Evolutionary conservation across 2,888 invertebrate genomes (phyloP), one percentile per base, ranked within the genome.

Genomic region (Yponomeuta malinellus): DNA sequence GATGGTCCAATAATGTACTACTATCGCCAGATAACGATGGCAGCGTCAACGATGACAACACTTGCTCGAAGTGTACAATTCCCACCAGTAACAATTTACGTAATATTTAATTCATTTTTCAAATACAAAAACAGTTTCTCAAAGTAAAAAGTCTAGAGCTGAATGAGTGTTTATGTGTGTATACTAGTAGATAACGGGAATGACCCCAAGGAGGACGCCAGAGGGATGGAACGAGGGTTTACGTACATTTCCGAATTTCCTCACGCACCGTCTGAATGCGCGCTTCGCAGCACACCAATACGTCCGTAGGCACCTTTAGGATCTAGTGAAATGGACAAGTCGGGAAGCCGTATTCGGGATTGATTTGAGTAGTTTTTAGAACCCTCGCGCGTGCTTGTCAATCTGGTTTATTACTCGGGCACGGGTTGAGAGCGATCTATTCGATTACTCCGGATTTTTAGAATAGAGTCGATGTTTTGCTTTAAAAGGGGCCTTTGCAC

Each of bases 311-410:
- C 15, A 63, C 63, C 63, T 63, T 63, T 87, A 87, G 52, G 52
- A 89, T 88, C 85, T 85, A 86, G 86, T 88, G 86, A 88, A 89
- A 89, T 88, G 89, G 88, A 88, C 77, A 87, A 84, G 85, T 83
- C 76, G 81, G 77, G 76, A 78, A 48, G 65, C 12, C 64, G 77
- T 77, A 75, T 75, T 72, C 71, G 69, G 72, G 73, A 75, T 74
- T 78, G 79, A 85, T 87, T 83, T 80, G 86, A 88, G 88, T 87
- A 88, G 86, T 88, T 86, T 82, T 69, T 67, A 67, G 64, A 70
- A 29, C 67, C 64, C 52, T 83, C 83, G 78, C 77, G 78, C 80
- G 77, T 76, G 76, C 77, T 84, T 80, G 83, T 86, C 88, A 86
- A 86, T 88, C 86, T 87, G 81, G 78, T 86, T 83, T 87, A 87